phyloP scores from a whole-genome alignment of 2,113 vertebrate genomes.

The Phaethornis superciliosus region DNA sequence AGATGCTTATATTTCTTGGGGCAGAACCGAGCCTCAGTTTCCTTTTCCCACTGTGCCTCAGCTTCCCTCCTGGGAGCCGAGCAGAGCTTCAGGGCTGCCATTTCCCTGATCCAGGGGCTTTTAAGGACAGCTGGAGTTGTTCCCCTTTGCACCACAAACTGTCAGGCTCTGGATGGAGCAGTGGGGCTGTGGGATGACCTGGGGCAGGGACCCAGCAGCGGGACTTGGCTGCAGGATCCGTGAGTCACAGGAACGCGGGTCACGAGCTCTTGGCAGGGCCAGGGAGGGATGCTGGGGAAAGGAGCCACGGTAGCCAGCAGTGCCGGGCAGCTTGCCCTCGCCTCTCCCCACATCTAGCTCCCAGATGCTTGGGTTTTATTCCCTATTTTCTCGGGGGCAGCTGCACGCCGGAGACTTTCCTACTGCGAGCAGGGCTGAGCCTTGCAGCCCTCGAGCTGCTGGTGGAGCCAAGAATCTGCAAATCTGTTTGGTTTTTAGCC shows the following conservation, averaged over 20 bases:
- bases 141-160: rapidly evolving
- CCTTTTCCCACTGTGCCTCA: background rate
- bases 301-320: background rate
- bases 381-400: background rate
- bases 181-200: background rate
- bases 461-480: background rate
- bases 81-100: background rate
- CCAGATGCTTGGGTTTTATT: background rate
- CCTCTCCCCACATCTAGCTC: background rate
- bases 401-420: rapidly evolving
- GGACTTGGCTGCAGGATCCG: background rate
- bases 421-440: rapidly evolving
- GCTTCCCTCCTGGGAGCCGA: background rate
- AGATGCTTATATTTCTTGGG: background rate
- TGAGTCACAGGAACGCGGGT: background rate
- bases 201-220: rapidly evolving
- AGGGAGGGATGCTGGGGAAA: background rate
- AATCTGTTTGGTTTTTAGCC: background rate
- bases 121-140: background rate
- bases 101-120: rapidly evolving
- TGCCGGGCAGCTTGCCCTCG: background rate
- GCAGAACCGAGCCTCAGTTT: background rate
- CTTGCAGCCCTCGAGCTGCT: rapidly evolving
- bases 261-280: background rate
- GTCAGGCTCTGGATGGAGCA: too few relatives aligned